These are phyloP conservation scores for Diarsia mendica DNA, from an alignment of 2,888 invertebrate species.

Conservation along the genomic window DNA sequence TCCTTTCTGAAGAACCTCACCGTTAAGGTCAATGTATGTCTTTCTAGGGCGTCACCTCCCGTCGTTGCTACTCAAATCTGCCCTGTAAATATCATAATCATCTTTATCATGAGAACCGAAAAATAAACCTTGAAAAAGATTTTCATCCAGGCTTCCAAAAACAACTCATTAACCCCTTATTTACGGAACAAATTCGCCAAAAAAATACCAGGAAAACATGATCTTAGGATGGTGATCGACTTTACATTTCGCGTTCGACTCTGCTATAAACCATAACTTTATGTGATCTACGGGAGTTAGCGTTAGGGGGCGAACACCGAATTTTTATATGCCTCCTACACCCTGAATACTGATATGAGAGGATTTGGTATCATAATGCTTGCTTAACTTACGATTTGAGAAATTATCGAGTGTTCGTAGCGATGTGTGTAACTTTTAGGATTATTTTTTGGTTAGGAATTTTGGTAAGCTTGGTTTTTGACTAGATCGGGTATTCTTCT, in stretches of 20 bases:
- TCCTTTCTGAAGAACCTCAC: too few relatives aligned
- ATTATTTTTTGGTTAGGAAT: conserved; percentile 1
- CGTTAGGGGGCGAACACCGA: conserved; percentile 71
- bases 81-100: too few relatives aligned
- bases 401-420: conserved; percentile 38
- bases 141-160: background rate
- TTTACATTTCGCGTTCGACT: conserved; percentile 77
- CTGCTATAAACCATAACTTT: conserved; percentile 83
- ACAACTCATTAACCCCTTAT: conserved; percentile 39
- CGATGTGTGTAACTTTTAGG: conserved; percentile 16
- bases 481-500: background rate
- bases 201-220: conserved; percentile 56
- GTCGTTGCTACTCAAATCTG: too few relatives aligned
- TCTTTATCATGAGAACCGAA: background rate
- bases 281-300: conserved; percentile 81
- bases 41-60: too few relatives aligned
- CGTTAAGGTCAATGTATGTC: too few relatives aligned
- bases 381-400: conserved; percentile 56
- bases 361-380: conserved; percentile 46
- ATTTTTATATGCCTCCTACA: conserved; percentile 77
- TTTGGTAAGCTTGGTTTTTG: background rate
- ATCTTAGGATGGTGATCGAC: conserved; percentile 65
- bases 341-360: conserved; percentile 76
- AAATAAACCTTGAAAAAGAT: background rate
- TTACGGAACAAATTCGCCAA: conserved; percentile 17